Evolutionary conservation across 2,888 invertebrate species (phyloP).

Genomic region (Drosophila pseudotalamancana): DNA sequence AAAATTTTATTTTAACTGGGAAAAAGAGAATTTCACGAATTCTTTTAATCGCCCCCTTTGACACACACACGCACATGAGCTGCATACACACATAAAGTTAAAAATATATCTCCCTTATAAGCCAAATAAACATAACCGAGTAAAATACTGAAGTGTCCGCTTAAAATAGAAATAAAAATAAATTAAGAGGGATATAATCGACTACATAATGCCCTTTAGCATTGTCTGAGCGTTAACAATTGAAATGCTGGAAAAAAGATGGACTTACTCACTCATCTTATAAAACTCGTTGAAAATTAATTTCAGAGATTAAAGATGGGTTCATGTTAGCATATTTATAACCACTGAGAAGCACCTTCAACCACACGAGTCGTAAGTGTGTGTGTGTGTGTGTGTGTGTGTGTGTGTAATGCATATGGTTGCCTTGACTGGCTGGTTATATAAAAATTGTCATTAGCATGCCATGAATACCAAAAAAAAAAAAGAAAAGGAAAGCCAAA

Average conservation of each 20-base stretch:
- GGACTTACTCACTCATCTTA: neutral
- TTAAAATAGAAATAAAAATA: neutral
- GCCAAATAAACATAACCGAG: neutral
- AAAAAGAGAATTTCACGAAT: neutral
- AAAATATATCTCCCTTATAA: too few relatives aligned
- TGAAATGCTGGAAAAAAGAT: too few relatives aligned
- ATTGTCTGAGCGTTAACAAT: neutral
- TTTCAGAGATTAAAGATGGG: neutral
- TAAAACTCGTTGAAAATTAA: slow-evolving; percentile 1
- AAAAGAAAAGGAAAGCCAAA: slow-evolving; percentile 1
- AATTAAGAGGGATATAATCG: neutral
- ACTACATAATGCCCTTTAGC: neutral
- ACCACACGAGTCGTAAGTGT: slow-evolving; percentile 13
- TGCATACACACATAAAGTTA: too few relatives aligned
- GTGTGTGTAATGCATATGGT: slow-evolving; percentile 1
- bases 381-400: neutral
- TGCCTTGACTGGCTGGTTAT: neutral
- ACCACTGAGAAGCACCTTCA: neutral
- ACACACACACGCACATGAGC: neutral
- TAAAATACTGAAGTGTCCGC: neutral
- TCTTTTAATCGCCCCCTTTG: neutral
- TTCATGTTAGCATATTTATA: slow-evolving; percentile 4
- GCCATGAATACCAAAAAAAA: slow-evolving; percentile 11
- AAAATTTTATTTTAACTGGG: neutral
- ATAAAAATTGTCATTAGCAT: slow-evolving; percentile 34